Evolutionary conservation across 2,113 vertebrate genomes (phyloP), one percentile per base, ranked within the genome.

Genomic region (Eonycteris spelaea): DNA sequence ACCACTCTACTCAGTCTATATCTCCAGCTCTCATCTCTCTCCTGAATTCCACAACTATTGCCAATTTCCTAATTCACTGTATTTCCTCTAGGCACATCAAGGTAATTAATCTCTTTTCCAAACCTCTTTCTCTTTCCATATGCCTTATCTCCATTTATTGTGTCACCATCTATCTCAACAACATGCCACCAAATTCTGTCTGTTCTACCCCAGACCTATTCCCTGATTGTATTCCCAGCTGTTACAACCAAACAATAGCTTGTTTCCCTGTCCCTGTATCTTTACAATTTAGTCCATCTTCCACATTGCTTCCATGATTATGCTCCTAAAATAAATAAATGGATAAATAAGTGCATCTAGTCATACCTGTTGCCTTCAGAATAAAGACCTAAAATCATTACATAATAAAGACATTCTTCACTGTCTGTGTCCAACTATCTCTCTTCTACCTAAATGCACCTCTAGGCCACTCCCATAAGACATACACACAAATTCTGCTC

Each of bases 41-140:
- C 10, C 28, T 40, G 8, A 4, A 7, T 75, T 80, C 33, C 48
- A 91, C n/a, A 78, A 21, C 28, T 51, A 12, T 28, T 55, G 45
- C 53, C 68, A 86, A 30, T 67, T 30, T 82, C n/a, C 30, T 68
- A 80, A 35, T 65, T 5, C 8, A 43, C 22, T 68, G 2, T 51
- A 78, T 68, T 89, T 71, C 35, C 35, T 43, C 70, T 40, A 55
- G 65, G 19, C 6, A 86, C n/a, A 53, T 65, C 33, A 87, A 93
- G 40, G 24, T 38, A 75, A 74, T 38, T 53, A n/a, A 38, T 84
- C 59, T 71, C 10, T 74, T 80, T 88, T 79, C 43, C n/a, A 79
- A 48, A 73, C 9, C 13, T 53, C 15, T 57, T 33, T 33, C 3
- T 74, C 33, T 16, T 55, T 6, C 35, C 57, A 43, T 22, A 26